Base-by-base conservation (phyloP, 2,888 invertebrate genomes). In the Tridacna gigas region DNA sequence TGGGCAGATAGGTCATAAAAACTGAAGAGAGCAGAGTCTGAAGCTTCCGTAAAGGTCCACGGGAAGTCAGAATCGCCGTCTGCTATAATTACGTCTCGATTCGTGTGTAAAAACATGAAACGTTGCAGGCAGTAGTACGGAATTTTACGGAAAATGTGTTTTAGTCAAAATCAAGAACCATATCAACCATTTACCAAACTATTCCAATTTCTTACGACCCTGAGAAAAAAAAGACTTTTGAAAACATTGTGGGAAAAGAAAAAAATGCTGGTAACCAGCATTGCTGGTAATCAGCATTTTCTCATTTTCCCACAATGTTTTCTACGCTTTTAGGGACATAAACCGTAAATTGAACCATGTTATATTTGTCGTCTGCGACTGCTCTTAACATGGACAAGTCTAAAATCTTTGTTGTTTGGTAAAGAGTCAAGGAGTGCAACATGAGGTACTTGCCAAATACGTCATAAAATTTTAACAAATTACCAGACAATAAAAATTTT, bases 1-100 rank as follows among this genome's bases (percentile, higher is more conserved):
- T 74, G 78, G 74, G 69, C 48, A 66, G 28, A 61, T 0, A 78
- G 63, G 67, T 56, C 63, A 45, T 77, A 77, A 82, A 37, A 74
- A 82, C 65, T 77, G 77, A 74, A 37, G 26, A 51, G 71, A 71
- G 71, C 20, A 18, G 47, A 26, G 71, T 71, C 51, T 71, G 71
- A 51, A n/a, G 71, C 25, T 26, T 26, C 25, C 25, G 51, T 47
- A 71, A 51, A 51, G 71, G 71, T 71, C 71, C 48, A 22, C 71
- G n/a, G 71, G 71, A 22, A 18, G 71, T 71, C 47, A 51, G 12
- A 51, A 12, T 25, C 22, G 51, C n/a, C 0, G 71, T 48, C 69
- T 69, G 51, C 51, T 48, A 11, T 71, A 51, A 71, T 71, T 51
- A 47, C 22, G 71, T 48, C 25, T 71, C 51, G 25, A 25, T 26